Conservation (phyloP, 2,113 vertebrate genomes). For the Sinocyclocheilus grahami region DNA sequence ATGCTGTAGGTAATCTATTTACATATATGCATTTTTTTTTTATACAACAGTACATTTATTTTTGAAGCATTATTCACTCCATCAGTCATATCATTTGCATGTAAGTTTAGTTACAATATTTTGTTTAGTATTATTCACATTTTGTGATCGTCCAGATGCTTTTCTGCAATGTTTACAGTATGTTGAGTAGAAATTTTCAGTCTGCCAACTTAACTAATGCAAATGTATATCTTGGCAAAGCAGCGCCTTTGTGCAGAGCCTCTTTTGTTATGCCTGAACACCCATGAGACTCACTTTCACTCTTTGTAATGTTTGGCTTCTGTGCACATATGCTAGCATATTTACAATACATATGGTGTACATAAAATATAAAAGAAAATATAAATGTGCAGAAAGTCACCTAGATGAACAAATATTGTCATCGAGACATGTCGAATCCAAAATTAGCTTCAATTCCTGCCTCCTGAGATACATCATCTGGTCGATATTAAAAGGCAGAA, state of each 20-base stretch:
- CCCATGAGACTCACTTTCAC: background rate
- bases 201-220: background rate
- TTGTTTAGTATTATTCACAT: too few species aligned
- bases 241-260: background rate
- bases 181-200: background rate
- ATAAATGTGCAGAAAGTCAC: background rate
- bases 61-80: background rate
- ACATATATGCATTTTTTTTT: too few species aligned
- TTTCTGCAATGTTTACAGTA: background rate
- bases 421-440: too few species aligned
- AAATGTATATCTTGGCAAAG: background rate
- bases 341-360: background rate
- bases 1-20: background rate
- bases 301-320: constrained; percentile 16
- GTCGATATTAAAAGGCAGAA: too few species aligned
- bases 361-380: background rate
- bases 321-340: constrained; percentile 1
- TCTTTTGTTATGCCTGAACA: background rate
- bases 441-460: too few species aligned
- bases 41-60: background rate
- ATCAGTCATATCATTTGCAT: background rate
- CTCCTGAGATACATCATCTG: too few species aligned
- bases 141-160: background rate
- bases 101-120: background rate
- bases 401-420: background rate